Percentiles rank a stretch among this genome's conserved stretches.
Conservation (phyloP, 2,888 invertebrate genomes). For the Aquatica leii region DNA sequence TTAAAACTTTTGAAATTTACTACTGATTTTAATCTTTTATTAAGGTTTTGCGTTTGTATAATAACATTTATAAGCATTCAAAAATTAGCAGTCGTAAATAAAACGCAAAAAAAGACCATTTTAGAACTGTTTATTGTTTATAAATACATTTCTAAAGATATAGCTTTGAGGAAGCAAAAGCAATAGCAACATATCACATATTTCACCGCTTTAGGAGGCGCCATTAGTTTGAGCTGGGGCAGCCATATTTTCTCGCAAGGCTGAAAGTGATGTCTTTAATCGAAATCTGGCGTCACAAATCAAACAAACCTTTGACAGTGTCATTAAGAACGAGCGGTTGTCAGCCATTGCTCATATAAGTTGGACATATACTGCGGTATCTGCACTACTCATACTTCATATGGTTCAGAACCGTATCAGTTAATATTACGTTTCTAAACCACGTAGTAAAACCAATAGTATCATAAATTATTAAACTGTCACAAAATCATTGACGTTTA, state of each 20-base stretch:
- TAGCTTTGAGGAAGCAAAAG: slow-evolving; percentile 16
- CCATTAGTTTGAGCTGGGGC: slow-evolving; percentile 44
- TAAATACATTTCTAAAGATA: slow-evolving; percentile 4
- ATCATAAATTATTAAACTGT: no score
- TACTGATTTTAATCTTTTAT: no score
- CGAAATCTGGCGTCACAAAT: slow-evolving; percentile 61
- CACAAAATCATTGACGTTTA: no score
- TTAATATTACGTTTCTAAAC: slow-evolving; percentile 3
- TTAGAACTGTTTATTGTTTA: neutral
- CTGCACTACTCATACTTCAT: slow-evolving; percentile 27
- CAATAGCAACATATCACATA: slow-evolving; percentile 38
- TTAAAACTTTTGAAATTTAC: no score
- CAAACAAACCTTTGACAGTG: slow-evolving; percentile 61
- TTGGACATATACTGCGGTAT: slow-evolving; percentile 35
- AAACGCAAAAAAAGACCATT: no score
- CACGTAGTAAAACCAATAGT: neutral
- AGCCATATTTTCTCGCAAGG: slow-evolving; percentile 59
- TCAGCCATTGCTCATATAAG: slow-evolving; percentile 59
- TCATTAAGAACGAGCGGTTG: slow-evolving; percentile 61
- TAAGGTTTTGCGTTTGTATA: no score
- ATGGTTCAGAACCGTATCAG: slow-evolving; percentile 22
- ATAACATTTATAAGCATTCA: no score
- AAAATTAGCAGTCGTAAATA: no score
- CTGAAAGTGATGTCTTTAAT: slow-evolving; percentile 62
- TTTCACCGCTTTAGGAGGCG: slow-evolving; percentile 40